phyloP scores from a whole-genome alignment of 1,140 invertebrate genomes.

The Micrasema longulum region DNA sequence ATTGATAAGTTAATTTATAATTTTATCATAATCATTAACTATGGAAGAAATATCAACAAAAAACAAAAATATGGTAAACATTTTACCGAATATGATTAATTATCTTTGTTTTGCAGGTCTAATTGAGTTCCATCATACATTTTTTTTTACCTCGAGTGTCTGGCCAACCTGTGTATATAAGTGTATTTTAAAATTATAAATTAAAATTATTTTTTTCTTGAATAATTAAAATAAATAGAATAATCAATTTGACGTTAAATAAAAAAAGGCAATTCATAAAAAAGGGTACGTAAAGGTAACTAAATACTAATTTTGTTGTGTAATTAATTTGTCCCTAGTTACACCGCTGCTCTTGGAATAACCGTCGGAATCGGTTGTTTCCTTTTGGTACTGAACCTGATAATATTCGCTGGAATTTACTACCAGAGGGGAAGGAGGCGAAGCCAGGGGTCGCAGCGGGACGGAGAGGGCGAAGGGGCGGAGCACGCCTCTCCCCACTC shows the following conservation, averaged over 20 bases:
- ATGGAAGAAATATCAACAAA: no score
- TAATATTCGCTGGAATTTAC: slow-evolving; percentile 90
- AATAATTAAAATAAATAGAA: no score
- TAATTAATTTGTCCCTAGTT: slow-evolving; percentile 58
- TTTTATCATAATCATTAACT: no score
- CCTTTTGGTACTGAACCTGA: slow-evolving; percentile 85
- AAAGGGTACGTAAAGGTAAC: neutral
- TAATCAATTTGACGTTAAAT: neutral
- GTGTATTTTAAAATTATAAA: no score
- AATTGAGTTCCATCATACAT: no score
- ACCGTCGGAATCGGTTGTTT: slow-evolving; percentile 90
- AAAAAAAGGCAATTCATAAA: neutral
- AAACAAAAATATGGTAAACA: no score
- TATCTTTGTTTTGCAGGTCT: no score
- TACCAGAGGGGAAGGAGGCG: slow-evolving; percentile 76
- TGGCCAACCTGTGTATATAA: no score
- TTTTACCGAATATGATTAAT: no score
- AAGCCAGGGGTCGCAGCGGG: slow-evolving; percentile 60
- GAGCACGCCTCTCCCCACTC: slow-evolving; percentile 31
- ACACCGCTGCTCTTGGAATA: slow-evolving; percentile 87
- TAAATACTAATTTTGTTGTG: neutral
- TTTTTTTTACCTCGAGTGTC: no score
- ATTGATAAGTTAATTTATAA: no score
- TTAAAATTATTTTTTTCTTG: no score
- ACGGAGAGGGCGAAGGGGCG: slow-evolving; percentile 17